Evolutionary conservation across 1,140 invertebrate genomes (phyloP).

Genomic region (Aphis gossypii): DNA sequence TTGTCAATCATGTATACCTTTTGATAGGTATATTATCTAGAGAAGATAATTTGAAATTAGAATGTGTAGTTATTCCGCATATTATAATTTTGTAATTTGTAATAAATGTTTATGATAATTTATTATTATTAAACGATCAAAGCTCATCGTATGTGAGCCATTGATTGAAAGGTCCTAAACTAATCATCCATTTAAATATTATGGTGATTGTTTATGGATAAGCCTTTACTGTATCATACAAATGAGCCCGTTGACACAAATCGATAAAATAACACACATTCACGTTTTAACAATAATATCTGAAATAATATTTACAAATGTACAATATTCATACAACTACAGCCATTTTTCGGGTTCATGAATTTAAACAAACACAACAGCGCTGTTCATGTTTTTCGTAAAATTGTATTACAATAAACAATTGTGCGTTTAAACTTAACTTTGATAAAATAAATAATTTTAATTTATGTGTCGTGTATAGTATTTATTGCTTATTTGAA

Average conservation of each 20-base stretch:
- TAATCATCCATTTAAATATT: not conserved
- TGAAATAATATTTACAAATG: not conserved
- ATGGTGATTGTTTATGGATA: not conserved
- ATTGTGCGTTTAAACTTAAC: not conserved
- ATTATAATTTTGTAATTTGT: not conserved
- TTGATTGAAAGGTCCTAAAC: not conserved
- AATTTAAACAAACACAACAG: not conserved
- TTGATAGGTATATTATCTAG: too few relatives aligned
- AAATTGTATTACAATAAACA: not conserved
- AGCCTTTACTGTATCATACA: not conserved
- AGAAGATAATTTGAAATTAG: not conserved
- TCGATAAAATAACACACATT: not conserved
- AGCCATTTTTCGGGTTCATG: not conserved
- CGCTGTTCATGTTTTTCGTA: not conserved
- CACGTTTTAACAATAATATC: not conserved
- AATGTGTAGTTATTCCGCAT: not conserved
- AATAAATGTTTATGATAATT: not conserved
- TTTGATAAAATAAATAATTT: not conserved
- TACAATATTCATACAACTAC: not conserved
- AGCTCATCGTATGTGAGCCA: not conserved
- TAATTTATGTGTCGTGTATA: not conserved
- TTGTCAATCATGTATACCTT: not conserved
- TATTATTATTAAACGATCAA: not conserved
- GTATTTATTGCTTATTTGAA: not conserved
- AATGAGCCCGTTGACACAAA: not conserved